These are phyloP conservation scores for Sycophila sp. DNA, from an alignment of 1,140 invertebrate genomes.

Conservation along the genomic window DNA sequence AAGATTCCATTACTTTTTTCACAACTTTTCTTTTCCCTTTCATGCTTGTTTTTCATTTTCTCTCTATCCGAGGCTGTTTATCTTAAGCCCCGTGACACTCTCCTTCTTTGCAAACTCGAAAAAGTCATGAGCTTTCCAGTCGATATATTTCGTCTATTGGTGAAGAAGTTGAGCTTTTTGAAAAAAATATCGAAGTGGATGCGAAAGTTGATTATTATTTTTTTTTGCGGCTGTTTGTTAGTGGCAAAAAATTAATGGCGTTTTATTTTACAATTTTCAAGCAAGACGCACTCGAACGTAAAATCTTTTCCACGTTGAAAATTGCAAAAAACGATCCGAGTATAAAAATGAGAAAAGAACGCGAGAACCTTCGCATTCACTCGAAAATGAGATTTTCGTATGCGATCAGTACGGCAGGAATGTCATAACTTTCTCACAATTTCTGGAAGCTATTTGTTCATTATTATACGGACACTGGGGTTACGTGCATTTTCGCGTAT, in stretches of 20 bases:
- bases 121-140: not conserved
- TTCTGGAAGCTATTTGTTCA: not conserved
- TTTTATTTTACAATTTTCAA: constrained; percentile 14
- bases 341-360: constrained; percentile 19
- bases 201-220: not conserved
- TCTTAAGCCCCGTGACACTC: not conserved
- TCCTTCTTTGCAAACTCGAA: no score
- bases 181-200: not conserved
- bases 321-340: not conserved
- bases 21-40: not conserved
- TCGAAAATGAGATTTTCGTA: not conserved
- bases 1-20: constrained; percentile 6
- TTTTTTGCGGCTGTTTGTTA: no score
- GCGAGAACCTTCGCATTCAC: not conserved
- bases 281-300: not conserved
- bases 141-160: not conserved
- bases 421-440: constrained; percentile 3
- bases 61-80: no score
- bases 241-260: no score
- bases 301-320: not conserved
- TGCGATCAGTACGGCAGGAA: constrained; percentile 6
- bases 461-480: not conserved
- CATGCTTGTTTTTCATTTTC: not conserved
- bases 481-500: not conserved
- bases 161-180: not conserved